Base-by-base conservation (phyloP, 2,888 invertebrate genomes). In the Lasioglossum vierecki region DNA sequence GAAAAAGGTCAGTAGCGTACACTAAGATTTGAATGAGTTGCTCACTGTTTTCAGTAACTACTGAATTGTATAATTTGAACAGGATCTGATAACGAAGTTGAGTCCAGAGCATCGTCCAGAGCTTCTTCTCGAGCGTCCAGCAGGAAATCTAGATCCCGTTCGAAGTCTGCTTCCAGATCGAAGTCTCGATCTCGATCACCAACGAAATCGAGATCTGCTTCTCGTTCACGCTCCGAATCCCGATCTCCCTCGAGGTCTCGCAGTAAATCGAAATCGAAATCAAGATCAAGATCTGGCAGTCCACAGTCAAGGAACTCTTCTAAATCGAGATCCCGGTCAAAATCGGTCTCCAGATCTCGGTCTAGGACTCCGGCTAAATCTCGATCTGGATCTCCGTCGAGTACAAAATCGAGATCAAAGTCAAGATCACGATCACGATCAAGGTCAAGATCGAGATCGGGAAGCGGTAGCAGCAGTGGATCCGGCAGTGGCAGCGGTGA, bases 71-170 rank as follows among this genome's bases (percentile, higher is more conserved):
- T 30, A 57, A 39, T 80, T 84, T 68, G 39, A 93, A 94, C 92
- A 88, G 95, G 91, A 76, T 95, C 95, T 41, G 95, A 95, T 63
- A 95, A 95, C 73, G 95, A 95, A 85, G 93, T 86, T 11, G 93
- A 88, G 35, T 94, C 96, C 0, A 95, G 94, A 0, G 96, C 96
- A 0, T 93, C 94, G 44, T 95, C 95, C 2, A 92, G 94, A n/a
- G 95, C 66, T 92, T 96, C 87, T 91, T 95, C 91, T 8, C 93
- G 91, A 2, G 93, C 92, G 35, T 94, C 95, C 9, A 93, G 92
- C 80, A 92, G 90, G 79, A 92, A 92, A 91, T 92, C 95, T 1
- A 71, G 77, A 22, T 85, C 85, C 11, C 85, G 86, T 80, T 92
- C 93, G 15, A 79, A 94, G 90, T 93, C 94, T 13, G 84, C 92